Evolutionary conservation across 2,888 invertebrate genomes (phyloP), one percentile per base, ranked within the genome.

Genomic region (Empis stercorea): DNA sequence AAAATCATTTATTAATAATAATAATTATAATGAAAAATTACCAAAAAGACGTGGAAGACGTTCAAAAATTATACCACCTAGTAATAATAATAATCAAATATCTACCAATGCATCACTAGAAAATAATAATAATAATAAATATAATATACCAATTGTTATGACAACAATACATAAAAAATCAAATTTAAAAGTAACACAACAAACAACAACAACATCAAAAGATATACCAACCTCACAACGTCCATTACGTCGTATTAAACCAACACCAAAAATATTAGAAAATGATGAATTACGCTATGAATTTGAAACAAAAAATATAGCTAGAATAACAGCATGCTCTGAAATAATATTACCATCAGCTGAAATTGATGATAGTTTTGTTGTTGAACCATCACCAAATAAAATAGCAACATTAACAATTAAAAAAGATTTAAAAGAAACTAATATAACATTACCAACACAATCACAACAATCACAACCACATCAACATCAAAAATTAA

Each of bases 261-360:
- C 80, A 9, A 81, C 81, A 4, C 74, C 77, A 9, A 81, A 81
- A 63, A 75, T 80, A 41, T 65, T 81, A 20, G 80, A 79, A 17
- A 80, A 81, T 59, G 74, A 80, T 56, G 80, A 79, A 56, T 56
- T 78, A 40, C 71, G 74, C 45, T 73, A 76, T 47, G 77, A 76
- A 9, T 66, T 75, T 30, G 76, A 77, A 56, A 73, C 74, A 9
- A 75, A 74, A 56, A 76, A 75, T 52, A 76, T 73, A 59, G 74
- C 72, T 3, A 67, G 76, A 2, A 67, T 76, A 42, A 75, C 73
- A 10, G 65, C 61, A 2, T 53, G 47, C 40, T 50, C 52, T 41
- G 10, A 43, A 46, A 9, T 2, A 6, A 9, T 27, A 7, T 27
- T 38, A 17, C 38, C 14, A 38, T 17, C 17, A 17, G 14, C 11